Conservation (phyloP, 1,140 invertebrate genomes). For the Psilanteris sp. region DNA sequence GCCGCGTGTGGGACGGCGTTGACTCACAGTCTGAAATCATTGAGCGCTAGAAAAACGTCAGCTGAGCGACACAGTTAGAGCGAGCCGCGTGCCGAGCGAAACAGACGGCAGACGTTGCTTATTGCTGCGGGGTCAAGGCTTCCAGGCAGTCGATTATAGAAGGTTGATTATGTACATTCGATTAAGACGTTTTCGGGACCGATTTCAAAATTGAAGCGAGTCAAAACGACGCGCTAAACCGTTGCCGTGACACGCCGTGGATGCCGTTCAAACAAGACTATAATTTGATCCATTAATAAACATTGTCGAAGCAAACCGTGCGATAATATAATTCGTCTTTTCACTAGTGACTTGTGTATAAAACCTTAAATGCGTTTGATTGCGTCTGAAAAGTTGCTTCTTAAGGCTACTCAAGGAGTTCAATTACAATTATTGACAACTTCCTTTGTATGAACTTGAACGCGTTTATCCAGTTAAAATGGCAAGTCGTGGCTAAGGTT, state of each 20-base stretch:
- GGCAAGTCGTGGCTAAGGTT: too few species aligned
- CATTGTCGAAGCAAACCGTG: slow-evolving; percentile 7
- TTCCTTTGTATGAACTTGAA: slow-evolving; percentile 31
- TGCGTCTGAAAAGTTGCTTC: slow-evolving; percentile 39
- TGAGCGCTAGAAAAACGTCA: slow-evolving; percentile 41
- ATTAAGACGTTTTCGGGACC: too few species aligned
- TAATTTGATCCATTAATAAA: slow-evolving; percentile 14
- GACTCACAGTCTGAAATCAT: slow-evolving; percentile 30
- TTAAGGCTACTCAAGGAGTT: slow-evolving; percentile 35
- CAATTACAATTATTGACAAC: slow-evolving; percentile 52
- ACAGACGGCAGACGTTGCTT: slow-evolving; percentile 39
- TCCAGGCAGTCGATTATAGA: too few species aligned
- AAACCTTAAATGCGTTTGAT: slow-evolving; percentile 38
- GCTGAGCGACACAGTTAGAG: slow-evolving; percentile 43
- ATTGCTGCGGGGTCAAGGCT: slow-evolving; percentile 7
- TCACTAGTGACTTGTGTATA: slow-evolving; percentile 19
- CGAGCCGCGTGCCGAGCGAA: slow-evolving; percentile 32
- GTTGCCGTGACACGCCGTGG: too few species aligned
- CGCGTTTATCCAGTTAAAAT: slow-evolving; percentile 35
- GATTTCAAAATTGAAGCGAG: too few species aligned
- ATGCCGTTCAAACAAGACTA: slow-evolving; percentile 33
- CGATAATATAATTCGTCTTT: slow-evolving; percentile 15
- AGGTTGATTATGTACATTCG: too few species aligned
- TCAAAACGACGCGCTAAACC: too few species aligned
- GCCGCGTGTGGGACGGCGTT: slow-evolving; percentile 20